Conservation (phyloP, 2,113 vertebrate genomes). For the Sceloporus undulatus region DNA sequence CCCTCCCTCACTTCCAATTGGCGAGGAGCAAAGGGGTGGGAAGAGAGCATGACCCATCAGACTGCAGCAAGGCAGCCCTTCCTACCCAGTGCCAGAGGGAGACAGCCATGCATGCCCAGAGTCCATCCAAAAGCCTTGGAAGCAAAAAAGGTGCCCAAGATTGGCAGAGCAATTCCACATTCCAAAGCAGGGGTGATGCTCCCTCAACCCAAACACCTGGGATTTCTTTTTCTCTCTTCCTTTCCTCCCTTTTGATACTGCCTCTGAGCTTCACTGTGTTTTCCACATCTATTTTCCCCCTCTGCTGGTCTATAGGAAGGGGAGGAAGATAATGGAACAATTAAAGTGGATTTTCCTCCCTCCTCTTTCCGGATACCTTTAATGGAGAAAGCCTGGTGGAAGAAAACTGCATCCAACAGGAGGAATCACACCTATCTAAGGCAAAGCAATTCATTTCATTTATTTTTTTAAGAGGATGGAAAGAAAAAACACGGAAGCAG, state of each 20-base stretch:
- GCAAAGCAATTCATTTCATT: conserved; percentile 24
- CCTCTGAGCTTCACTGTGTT: not conserved
- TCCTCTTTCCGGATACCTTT: conserved; percentile 13
- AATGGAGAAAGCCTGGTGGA: not conserved
- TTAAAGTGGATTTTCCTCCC: conserved; percentile 54
- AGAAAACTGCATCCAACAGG: conserved; percentile 34
- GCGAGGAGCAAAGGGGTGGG: conserved; percentile 65
- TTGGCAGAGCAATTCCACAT: not conserved
- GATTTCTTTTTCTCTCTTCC: not conserved
- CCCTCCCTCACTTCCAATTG: conserved; percentile 68
- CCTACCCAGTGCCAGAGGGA: conserved; percentile 12
- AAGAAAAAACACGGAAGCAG: not conserved
- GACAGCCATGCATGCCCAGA: not conserved
- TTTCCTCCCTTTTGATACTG: too few species aligned
- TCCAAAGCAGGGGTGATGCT: not conserved
- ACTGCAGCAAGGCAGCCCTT: conserved; percentile 53
- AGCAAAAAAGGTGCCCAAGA: not conserved
- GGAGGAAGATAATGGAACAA: not conserved
- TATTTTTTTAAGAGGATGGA: conserved; percentile 18
- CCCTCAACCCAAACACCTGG: not conserved
- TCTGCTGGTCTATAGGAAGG: not conserved
- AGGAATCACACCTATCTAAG: conserved; percentile 45
- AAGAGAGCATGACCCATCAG: conserved; percentile 50
- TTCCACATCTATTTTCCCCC: not conserved
- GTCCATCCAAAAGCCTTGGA: accelerated